Base-by-base conservation (phyloP, 2,113 vertebrate genomes). In the Pelobates fuscus region DNA sequence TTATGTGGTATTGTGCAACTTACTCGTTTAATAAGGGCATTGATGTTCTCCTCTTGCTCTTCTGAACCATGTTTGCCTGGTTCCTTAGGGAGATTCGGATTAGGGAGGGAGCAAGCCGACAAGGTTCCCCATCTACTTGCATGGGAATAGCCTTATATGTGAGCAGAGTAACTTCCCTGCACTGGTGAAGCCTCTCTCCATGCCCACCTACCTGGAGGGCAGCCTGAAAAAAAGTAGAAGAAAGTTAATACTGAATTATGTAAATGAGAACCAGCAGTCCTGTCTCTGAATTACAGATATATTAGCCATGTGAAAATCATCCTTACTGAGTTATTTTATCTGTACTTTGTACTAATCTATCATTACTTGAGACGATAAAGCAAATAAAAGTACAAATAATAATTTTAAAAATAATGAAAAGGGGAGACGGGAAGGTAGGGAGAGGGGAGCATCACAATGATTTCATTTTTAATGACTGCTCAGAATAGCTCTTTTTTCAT, bases 11-110 rank as follows among this genome's bases (percentile, higher is more conserved):
- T 21, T 41, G 32, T 79, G 77, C 44, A 77, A 92, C 92, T 93
- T 87, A 93, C 92, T 93, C 92, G 73, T 93, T 93, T 58, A 93
- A 84, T 72, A 93, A 82, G 78, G 92, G 92, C 91, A 93, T 92
- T 5, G 92, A 93, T 0, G 91, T 93, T 58, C 92, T 91, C 81
- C 92, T 86, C 85, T 93, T 93, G 90, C 91, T 92, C 62, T 93
- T 93, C 86, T 93, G 91, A 18, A 93, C 92, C 92, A 93, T 93
- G 70, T 92, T 93, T 82, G 92, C 92, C 78, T 93, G 92, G 74
- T 93, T 93, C 80, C 91, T 86, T 18, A 93, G 27, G 67, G 90
- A 92, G 75, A 93, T 93, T 0, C 87, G 86, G 60, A 93, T 92
- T 77, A 92, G 87, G 0, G 92, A 93, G 0, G 92, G 92, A 10